Conservation (phyloP, 2,888 invertebrate species). For the Agrilus mali region DNA sequence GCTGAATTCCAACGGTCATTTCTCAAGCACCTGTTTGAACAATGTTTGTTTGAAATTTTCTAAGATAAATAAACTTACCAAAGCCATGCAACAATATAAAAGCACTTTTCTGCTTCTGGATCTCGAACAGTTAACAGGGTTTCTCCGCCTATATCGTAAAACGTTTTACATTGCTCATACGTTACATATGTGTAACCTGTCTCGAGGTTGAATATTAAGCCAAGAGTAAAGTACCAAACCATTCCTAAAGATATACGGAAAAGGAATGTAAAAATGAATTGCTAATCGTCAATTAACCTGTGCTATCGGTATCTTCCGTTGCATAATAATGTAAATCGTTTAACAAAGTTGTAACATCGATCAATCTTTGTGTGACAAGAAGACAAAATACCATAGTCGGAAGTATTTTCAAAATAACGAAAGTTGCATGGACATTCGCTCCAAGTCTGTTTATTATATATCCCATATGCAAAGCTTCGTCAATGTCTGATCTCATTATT, state of each 20-base stretch:
- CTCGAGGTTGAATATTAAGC: slow-evolving; percentile 45
- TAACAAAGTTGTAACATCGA: slow-evolving; percentile 32
- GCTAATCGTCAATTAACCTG: slow-evolving; percentile 13
- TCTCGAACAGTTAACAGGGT: slow-evolving; percentile 34
- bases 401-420: slow-evolving; percentile 25
- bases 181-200: slow-evolving; percentile 43
- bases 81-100: slow-evolving; percentile 46
- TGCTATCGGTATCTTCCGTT: slow-evolving; percentile 21
- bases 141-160: slow-evolving; percentile 41
- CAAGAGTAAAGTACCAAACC: slow-evolving; percentile 47
- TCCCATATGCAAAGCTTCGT: slow-evolving; percentile 30
- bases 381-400: slow-evolving; percentile 31
- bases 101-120: slow-evolving; percentile 41
- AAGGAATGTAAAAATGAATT: not conserved
- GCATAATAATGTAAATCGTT: slow-evolving; percentile 29
- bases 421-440: slow-evolving; percentile 24
- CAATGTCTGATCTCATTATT: slow-evolving; percentile 26
- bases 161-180: slow-evolving; percentile 38
- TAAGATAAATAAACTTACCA: slow-evolving; percentile 31
- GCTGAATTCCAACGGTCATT: slow-evolving; percentile 45
- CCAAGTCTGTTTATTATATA: slow-evolving; percentile 29
- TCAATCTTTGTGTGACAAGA: slow-evolving; percentile 27
- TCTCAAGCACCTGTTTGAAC: slow-evolving; percentile 38
- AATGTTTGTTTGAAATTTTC: not conserved
- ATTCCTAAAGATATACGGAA: slow-evolving; percentile 26